Base-by-base conservation (phyloP, 2,888 invertebrate genomes). In the Cheilosia impressa region DNA sequence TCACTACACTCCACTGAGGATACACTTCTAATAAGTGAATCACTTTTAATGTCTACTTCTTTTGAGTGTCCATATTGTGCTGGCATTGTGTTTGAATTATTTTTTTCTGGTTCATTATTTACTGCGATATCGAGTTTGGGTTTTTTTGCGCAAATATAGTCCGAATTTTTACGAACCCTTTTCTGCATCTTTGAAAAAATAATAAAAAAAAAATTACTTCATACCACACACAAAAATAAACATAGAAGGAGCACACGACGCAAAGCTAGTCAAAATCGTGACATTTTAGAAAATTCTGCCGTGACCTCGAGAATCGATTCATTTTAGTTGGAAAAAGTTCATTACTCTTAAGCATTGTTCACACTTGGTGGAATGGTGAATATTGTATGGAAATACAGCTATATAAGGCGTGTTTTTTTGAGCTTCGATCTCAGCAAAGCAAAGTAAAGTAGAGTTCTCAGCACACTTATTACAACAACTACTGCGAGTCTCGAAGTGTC, bases 161-260 rank as follows among this genome's bases (percentile, higher is more conserved):
- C 85, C 34, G 85, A 81, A 53, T 85, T 85, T 85, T 85, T 81
- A 41, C 85, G 85, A 58, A 85, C 72, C 27, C 85, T 85, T 77
- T 85, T 85, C 72, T 85, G 85, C 85, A 85, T 85, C 50, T 81
- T 76, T 68, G 31, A 71, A 57, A 76, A 77, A 62, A 47, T 24
- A 52, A 58, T 60, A 73, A 71, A 78, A 69, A 57, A 58, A 71
- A 68, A 75, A 66, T 72, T 69, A 84, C 63, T 78, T 60, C 79
- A 65, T 77, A 34, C 19, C 65, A 62, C 19, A 66, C n/a, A 81
- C 38, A 38, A 38, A 81, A 72, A 78, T 72, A 83, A 83, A 76
- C 57, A 79, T 79, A 63, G 69, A 78, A 69, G 62, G 45, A 15
- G 17, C 38, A 69, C 69, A 63, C 55, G 69, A 63, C 31, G 62